These are phyloP conservation scores for Lycophotia porphyrea DNA, from an alignment of 2,888 invertebrate species.

Conservation along the genomic window DNA sequence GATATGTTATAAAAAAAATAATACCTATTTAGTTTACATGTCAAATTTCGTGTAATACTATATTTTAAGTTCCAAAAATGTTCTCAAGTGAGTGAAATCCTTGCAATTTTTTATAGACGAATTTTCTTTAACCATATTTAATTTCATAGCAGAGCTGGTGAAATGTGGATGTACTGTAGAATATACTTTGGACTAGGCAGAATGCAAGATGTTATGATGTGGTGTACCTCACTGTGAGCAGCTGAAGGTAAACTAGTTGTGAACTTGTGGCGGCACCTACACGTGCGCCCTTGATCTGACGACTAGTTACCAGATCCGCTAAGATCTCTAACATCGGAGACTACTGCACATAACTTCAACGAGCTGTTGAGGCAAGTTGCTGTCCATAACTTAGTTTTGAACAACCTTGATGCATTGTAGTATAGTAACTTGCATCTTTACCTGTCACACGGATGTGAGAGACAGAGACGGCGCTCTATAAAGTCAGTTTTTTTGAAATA, in stretches of 20 bases:
- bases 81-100: no score
- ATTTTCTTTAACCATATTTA: neutral
- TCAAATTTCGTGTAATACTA: no score
- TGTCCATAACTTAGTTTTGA: constrained; percentile 7
- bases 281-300: neutral
- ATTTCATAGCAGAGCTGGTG: neutral
- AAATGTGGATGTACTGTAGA: neutral
- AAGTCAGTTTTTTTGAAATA: no score
- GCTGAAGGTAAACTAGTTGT: neutral
- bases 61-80: no score
- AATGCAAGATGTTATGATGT: neutral
- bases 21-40: no score
- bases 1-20: no score
- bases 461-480: neutral
- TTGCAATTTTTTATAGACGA: neutral
- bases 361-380: constrained; percentile 1
- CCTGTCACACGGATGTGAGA: neutral
- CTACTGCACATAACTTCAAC: neutral
- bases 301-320: constrained; percentile 8
- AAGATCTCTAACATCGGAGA: neutral
- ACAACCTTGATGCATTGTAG: neutral
- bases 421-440: neutral
- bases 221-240: neutral
- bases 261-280: neutral
- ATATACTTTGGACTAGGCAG: no score